Conservation (phyloP, 2,888 invertebrate species). For the Frankliniella fusca region DNA sequence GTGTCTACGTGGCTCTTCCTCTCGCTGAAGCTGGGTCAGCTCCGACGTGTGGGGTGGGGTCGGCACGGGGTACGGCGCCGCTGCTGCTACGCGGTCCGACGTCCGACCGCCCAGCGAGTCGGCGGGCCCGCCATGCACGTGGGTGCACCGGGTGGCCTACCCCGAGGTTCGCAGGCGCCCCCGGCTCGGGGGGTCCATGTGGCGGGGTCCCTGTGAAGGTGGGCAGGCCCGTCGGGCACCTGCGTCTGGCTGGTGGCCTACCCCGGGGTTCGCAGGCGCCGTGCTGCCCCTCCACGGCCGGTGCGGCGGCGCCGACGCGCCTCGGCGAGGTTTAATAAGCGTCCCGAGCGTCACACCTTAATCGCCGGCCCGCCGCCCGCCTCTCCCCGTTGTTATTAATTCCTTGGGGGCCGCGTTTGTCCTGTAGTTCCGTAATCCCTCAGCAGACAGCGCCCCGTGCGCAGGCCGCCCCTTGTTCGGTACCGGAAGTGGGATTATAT, state of each 20-base stretch:
- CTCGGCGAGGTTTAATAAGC: not conserved
- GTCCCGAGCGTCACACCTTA: slow-evolving; percentile 5
- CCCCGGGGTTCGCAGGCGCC: too few species aligned
- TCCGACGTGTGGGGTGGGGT: too few species aligned
- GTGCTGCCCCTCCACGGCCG: not conserved
- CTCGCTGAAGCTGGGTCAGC: too few species aligned
- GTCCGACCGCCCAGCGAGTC: too few species aligned
- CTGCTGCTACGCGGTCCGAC: too few species aligned
- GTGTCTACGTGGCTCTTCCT: too few species aligned
- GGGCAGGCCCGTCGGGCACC: too few species aligned
- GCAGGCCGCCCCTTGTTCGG: not conserved
- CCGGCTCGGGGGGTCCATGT: not conserved
- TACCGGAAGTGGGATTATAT: not conserved
- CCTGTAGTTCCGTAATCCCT: not conserved
- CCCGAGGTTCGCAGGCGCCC: not conserved
- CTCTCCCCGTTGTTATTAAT: not conserved
- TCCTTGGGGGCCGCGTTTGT: not conserved
- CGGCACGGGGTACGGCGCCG: too few species aligned
- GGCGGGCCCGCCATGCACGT: too few species aligned
- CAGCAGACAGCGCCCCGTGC: not conserved
- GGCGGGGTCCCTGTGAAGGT: not conserved
- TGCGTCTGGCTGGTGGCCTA: too few species aligned
- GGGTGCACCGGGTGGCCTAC: not conserved
- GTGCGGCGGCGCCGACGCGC: not conserved
- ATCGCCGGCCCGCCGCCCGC: not conserved